A percentile compares a stretch with the other conserved stretches of the same genome.
phyloP scores from a whole-genome alignment of 2,888 invertebrate species.

The Prenolepis imparis region DNA sequence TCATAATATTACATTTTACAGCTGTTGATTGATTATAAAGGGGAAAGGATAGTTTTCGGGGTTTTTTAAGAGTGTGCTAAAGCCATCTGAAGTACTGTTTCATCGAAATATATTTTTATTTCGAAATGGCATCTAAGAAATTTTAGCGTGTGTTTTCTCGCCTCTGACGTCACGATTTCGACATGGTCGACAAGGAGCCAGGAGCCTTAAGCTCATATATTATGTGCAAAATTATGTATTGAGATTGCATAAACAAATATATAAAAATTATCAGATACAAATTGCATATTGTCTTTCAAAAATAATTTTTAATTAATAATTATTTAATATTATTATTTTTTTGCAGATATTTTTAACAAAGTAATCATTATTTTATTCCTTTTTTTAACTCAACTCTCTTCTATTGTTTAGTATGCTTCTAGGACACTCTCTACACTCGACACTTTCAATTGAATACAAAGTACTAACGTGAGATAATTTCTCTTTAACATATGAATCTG shows the following conservation, averaged over 20 bases:
- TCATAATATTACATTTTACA: too few relatives aligned
- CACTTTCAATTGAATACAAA: background rate
- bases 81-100: too few relatives aligned
- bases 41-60: too few relatives aligned
- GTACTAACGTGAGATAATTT: background rate
- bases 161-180: too few relatives aligned
- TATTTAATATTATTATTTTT: background rate
- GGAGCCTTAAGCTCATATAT: background rate
- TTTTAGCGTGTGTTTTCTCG: too few relatives aligned
- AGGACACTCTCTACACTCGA: background rate
- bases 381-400: background rate
- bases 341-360: background rate
- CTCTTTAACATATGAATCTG: background rate
- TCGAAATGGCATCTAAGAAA: too few relatives aligned
- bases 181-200: too few relatives aligned
- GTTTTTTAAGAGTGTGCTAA: too few relatives aligned
- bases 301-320: conserved; percentile 1
- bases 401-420: background rate
- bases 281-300: background rate
- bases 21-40: too few relatives aligned
- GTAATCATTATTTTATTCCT: background rate
- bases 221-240: background rate
- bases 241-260: background rate
- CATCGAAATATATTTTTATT: too few relatives aligned
- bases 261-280: background rate